Conservation (phyloP, 2,888 invertebrate genomes). For the Plagiodera versicolora region DNA sequence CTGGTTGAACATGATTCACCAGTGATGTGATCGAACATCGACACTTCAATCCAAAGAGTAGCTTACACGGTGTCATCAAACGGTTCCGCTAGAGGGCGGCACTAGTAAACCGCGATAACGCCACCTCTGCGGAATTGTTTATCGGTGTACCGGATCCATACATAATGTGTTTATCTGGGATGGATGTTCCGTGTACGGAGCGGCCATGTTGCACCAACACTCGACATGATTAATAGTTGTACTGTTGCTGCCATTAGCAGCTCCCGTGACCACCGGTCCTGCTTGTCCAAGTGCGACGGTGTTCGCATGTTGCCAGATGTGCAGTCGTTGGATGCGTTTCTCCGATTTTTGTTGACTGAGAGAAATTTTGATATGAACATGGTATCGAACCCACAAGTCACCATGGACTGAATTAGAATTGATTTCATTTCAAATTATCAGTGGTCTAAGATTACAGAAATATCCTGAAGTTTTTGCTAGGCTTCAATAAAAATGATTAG, state of each 20-base stretch:
- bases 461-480: no score
- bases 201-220: constrained; percentile 56
- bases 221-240: constrained; percentile 57
- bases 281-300: constrained; percentile 28
- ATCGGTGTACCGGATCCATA: constrained; percentile 54
- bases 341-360: no score
- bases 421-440: no score
- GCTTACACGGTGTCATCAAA: neutral
- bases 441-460: no score
- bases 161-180: constrained; percentile 57
- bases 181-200: constrained; percentile 55
- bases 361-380: no score
- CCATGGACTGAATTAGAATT: no score
- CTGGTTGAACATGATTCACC: no score
- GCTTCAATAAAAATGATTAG: no score
- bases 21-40: no score
- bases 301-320: constrained; percentile 14
- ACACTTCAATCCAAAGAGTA: neutral
- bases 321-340: neutral
- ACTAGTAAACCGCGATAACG: constrained; percentile 42
- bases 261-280: constrained; percentile 43
- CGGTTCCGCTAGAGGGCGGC: constrained; percentile 34
- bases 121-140: constrained; percentile 53
- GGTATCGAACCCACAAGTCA: no score
- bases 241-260: constrained; percentile 55